A percentile compares a stretch with the other conserved stretches of the same genome.
These are phyloP conservation scores for Lithobius niger DNA, from an alignment of 1,140 invertebrate genomes.

Conservation along the genomic window DNA sequence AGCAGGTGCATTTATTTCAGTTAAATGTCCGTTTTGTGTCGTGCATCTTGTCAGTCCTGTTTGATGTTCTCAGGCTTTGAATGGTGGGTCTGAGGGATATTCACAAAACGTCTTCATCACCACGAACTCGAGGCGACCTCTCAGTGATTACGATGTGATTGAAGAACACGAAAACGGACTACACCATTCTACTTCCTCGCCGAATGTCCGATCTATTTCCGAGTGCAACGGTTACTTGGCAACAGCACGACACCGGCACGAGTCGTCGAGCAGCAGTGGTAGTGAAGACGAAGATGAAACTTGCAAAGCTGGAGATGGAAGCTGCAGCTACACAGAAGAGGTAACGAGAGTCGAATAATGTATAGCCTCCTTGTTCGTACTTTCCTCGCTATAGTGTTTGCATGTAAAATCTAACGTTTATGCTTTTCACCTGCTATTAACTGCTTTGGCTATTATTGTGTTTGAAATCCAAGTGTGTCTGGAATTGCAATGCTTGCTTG, in stretches of 20 bases:
- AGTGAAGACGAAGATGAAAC: slow-evolving; percentile 24
- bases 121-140: background rate
- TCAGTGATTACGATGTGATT: background rate
- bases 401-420: too few species aligned
- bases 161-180: background rate
- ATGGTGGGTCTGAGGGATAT: background rate
- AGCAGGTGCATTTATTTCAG: too few species aligned
- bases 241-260: slow-evolving; percentile 6
- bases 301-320: background rate
- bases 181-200: background rate
- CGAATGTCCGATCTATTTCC: background rate
- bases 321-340: background rate
- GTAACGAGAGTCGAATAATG: too few species aligned
- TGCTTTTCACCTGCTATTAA: too few species aligned
- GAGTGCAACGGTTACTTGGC: slow-evolving; percentile 1
- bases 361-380: too few species aligned
- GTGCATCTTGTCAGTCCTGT: too few species aligned
- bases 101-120: background rate
- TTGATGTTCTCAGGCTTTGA: too few species aligned
- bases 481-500: too few species aligned
- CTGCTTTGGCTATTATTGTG: too few species aligned
- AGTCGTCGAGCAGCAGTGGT: slow-evolving; percentile 29
- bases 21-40: too few species aligned
- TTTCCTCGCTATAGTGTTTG: too few species aligned
- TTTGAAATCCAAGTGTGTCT: too few species aligned